These are phyloP conservation scores for Coecobrya sp. DNA, from an alignment of 2,888 invertebrate genomes.

Conservation along the genomic window DNA sequence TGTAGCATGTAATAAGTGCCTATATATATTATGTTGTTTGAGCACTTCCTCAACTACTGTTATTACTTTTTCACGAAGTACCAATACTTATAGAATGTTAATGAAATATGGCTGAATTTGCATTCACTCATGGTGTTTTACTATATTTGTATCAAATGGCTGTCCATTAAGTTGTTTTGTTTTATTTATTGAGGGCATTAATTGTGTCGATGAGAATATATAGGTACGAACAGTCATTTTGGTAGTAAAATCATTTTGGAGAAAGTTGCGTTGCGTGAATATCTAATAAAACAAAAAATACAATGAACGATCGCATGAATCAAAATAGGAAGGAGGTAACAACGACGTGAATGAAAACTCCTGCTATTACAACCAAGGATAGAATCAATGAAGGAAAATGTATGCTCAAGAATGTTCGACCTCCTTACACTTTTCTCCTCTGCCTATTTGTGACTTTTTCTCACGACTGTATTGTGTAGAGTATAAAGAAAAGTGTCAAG, in stretches of 20 bases:
- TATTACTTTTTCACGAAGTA: not conserved
- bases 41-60: not conserved
- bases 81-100: not conserved
- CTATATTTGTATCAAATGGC: not conserved
- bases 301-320: conserved; percentile 41
- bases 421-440: conserved; percentile 55
- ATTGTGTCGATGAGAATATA: not conserved
- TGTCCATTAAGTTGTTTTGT: not conserved
- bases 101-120: not conserved
- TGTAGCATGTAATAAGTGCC: not conserved
- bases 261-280: conserved; percentile 58
- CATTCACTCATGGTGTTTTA: not conserved
- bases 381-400: conserved; percentile 10
- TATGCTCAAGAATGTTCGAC: conserved; percentile 26
- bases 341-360: not conserved
- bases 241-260: not conserved
- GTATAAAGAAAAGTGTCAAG: not conserved
- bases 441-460: conserved; percentile 57
- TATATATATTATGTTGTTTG: not conserved
- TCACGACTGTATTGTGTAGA: conserved; percentile 30
- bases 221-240: not conserved
- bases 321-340: conserved; percentile 3
- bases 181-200: not conserved
- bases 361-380: not conserved
- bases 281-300: conserved; percentile 63